Percentiles rank a stretch among this genome's conserved stretches.
Conservation (phyloP, 2,113 vertebrate genomes). For the Panurus biarmicus region DNA sequence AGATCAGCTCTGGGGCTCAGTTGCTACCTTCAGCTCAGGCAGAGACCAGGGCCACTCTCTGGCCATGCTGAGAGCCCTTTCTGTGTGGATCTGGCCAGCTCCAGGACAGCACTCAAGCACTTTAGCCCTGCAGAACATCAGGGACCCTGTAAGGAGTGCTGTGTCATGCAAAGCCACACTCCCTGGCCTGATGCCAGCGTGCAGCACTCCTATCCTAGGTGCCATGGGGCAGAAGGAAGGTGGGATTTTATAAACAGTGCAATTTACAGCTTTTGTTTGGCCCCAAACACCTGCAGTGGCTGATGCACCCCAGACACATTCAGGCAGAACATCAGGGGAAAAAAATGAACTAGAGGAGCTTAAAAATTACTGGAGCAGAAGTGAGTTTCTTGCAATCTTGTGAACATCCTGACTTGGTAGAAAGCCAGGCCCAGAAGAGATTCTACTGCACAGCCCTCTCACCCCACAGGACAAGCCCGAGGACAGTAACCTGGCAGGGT, state of each 20-base stretch:
- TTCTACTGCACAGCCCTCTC: neutral
- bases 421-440: neutral
- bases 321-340: neutral
- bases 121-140: neutral
- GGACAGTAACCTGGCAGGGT: neutral
- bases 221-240: neutral
- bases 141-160: neutral
- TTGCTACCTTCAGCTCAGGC: neutral
- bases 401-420: conserved; percentile 12
- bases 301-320: neutral
- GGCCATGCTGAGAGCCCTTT: neutral
- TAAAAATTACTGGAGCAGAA: conserved; percentile 44
- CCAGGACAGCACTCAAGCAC: neutral
- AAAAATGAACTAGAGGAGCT: neutral
- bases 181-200: neutral
- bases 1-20: neutral
- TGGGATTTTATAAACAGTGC: neutral
- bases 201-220: neutral
- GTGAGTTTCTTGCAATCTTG: neutral
- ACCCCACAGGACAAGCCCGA: fast-evolving
- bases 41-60: neutral
- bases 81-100: neutral
- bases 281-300: neutral
- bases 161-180: neutral
- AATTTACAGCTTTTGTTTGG: neutral